These are phyloP conservation scores for Tragelaphus oryx DNA, from an alignment of 2,797 vertebrate genomes.

Conservation along the genomic window DNA sequence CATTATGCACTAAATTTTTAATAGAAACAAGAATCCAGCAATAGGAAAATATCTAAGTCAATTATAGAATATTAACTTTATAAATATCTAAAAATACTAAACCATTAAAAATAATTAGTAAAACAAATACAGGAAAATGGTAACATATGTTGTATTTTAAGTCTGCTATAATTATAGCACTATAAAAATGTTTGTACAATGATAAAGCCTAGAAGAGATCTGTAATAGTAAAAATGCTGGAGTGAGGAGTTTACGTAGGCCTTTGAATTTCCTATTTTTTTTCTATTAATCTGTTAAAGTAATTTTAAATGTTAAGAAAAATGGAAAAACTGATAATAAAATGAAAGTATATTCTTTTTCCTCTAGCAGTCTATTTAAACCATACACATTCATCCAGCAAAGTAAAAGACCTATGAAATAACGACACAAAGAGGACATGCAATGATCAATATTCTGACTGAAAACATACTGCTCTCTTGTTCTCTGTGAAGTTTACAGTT, in stretches of 20 bases:
- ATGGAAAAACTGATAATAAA: background rate
- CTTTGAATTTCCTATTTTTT: background rate
- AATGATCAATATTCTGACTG: background rate
- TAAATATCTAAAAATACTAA: background rate
- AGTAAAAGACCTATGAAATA: background rate
- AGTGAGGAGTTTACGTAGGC: background rate
- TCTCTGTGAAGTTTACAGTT: background rate
- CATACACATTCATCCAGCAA: background rate
- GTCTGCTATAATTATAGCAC: background rate
- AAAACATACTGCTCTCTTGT: background rate
- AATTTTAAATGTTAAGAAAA: background rate
- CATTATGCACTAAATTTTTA: conserved; percentile 34
- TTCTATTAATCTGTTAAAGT: background rate
- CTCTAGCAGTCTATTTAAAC: background rate
- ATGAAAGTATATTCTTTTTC: background rate
- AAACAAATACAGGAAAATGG: background rate
- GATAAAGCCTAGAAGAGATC: background rate
- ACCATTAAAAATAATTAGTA: conserved; percentile 34
- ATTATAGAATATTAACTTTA: conserved; percentile 19
- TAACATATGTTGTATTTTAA: background rate
- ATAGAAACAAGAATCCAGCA: conserved; percentile 24
- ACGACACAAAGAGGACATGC: background rate
- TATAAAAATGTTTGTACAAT: background rate
- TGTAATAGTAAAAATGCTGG: background rate
- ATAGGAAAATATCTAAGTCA: background rate